Evolutionary conservation across 2,797 vertebrate genomes (phyloP).

Genomic region (Pitangus sulphuratus): DNA sequence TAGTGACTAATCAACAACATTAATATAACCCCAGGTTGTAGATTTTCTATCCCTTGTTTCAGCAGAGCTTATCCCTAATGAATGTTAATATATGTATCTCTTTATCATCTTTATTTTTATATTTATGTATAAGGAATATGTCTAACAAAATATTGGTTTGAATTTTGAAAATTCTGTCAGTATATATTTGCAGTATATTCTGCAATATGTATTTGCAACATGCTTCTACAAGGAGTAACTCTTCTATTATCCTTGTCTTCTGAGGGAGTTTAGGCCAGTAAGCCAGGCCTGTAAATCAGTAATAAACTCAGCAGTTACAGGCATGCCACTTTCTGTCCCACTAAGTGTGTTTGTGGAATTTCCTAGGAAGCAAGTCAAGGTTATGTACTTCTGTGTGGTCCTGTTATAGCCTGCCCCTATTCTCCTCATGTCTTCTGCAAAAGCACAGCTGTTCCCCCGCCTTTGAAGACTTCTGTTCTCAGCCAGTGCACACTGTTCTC

Average conservation of each 20-base stretch:
- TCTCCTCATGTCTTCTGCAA: neutral
- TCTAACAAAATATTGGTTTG: neutral
- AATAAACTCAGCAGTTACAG: neutral
- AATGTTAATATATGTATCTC: fast-evolving
- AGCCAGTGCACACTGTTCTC: neutral
- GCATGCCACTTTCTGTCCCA: neutral
- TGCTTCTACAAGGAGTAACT: neutral
- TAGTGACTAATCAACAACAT: neutral
- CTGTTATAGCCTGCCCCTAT: neutral
- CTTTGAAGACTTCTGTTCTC: neutral
- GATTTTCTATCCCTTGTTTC: neutral
- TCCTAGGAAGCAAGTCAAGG: neutral
- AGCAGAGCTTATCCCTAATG: neutral
- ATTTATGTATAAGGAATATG: neutral
- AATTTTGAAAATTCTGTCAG: neutral
- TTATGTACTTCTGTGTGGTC: neutral
- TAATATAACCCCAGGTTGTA: neutral
- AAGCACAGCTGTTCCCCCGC: neutral
- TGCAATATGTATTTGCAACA: neutral
- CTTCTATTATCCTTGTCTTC: neutral
- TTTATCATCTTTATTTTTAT: neutral
- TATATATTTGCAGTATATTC: too few species aligned
- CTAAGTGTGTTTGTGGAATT: neutral
- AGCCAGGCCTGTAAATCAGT: neutral
- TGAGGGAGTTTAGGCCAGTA: neutral